These are phyloP conservation scores for Pluvianellus socialis DNA, from an alignment of 2,113 vertebrate genomes.

Conservation along the genomic window DNA sequence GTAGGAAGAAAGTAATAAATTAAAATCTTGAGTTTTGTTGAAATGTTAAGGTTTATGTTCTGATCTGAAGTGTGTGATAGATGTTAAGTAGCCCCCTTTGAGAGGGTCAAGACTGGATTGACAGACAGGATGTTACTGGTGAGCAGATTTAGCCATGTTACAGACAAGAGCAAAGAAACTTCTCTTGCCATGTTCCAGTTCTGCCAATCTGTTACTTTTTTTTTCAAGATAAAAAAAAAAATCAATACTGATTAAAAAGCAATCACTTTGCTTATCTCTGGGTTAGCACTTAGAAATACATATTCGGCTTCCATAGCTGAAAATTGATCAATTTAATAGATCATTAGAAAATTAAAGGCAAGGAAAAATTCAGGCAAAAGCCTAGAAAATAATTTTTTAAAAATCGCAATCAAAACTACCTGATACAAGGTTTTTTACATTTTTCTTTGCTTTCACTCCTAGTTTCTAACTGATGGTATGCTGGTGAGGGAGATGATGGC, in stretches of 20 bases:
- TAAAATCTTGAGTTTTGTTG: not conserved
- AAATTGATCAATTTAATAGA: not conserved
- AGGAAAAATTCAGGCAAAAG: not conserved
- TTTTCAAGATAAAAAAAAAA: not conserved
- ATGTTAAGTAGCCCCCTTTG: not conserved
- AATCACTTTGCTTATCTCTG: not conserved
- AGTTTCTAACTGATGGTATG: slow-evolving; percentile 99
- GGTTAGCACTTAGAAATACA: not conserved
- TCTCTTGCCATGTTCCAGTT: not conserved
- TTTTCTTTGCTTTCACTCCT: slow-evolving; percentile 28
- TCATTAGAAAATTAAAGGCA: not conserved
- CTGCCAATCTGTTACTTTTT: not conserved
- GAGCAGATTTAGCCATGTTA: not conserved
- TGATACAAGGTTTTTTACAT: not conserved
- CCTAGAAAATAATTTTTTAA: not conserved
- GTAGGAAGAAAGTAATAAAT: not conserved
- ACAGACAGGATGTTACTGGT: not conserved
- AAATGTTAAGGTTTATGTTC: not conserved
- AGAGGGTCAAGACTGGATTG: not conserved
- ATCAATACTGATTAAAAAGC: not conserved
- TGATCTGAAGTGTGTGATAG: not conserved
- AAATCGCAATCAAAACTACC: not conserved
- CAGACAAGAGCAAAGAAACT: not conserved
- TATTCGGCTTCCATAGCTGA: not conserved
- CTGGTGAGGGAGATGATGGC: slow-evolving; percentile 98